phyloP scores from a whole-genome alignment of 2,888 invertebrate genomes.

The Ectemnius lituratus region DNA sequence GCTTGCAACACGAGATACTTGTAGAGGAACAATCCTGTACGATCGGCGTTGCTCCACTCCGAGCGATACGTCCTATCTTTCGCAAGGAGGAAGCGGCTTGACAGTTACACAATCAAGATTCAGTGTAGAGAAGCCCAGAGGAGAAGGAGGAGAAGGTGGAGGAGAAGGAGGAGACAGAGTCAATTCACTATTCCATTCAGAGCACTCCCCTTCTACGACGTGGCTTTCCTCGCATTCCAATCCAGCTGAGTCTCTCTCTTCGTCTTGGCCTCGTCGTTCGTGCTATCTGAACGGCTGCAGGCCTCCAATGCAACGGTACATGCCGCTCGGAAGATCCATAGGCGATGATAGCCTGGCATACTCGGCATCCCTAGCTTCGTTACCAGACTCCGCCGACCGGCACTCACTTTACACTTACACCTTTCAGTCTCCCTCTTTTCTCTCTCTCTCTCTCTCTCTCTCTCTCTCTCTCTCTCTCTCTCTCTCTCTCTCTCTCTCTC shows the following conservation, averaged over 20 bases:
- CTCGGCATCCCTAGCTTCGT: conserved; percentile 17
- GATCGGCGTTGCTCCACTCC: conserved; percentile 10
- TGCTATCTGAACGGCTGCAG: conserved; percentile 37
- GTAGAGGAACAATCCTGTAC: neutral
- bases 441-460: too few species aligned
- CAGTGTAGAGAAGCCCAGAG: conserved; percentile 33
- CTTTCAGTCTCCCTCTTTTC: neutral
- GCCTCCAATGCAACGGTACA: conserved; percentile 61
- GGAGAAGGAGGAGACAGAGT: conserved; percentile 52
- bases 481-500: too few species aligned
- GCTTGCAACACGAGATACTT: conserved; percentile 20
- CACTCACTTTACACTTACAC: neutral
- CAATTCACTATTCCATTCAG: conserved; percentile 64
- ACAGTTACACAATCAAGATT: conserved; percentile 62
- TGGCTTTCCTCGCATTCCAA: conserved; percentile 40
- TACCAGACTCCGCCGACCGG: conserved; percentile 25
- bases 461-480: too few species aligned
- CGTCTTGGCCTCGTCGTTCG: conserved; percentile 6
- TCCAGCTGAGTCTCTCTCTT: conserved; percentile 10
- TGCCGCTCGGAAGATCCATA: conserved; percentile 52
- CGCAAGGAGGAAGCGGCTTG: conserved; percentile 48
- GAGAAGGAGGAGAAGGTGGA: conserved; percentile 43
- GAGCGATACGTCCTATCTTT: conserved; percentile 45
- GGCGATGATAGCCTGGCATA: conserved; percentile 43
- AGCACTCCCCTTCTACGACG: conserved; percentile 22